Percentiles rank a stretch among this genome's conserved stretches.
These are phyloP conservation scores for Capitulum mitella DNA, from an alignment of 2,888 invertebrate species.

Conservation along the genomic window DNA sequence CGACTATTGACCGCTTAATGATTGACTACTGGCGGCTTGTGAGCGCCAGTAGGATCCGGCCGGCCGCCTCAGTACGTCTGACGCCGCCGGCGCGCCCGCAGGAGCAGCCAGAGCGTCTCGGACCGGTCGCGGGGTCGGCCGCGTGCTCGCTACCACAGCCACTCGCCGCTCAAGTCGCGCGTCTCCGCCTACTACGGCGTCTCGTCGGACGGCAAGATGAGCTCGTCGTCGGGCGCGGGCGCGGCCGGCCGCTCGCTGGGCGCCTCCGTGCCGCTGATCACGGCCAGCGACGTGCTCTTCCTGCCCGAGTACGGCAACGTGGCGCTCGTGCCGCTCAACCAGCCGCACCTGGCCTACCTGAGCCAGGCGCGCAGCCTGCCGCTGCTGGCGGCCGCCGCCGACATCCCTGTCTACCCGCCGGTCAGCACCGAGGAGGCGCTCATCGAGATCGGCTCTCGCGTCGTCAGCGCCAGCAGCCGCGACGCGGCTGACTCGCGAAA, in stretches of 20 bases:
- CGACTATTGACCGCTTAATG: too few species aligned
- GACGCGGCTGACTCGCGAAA: not conserved
- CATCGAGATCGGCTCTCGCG: not conserved
- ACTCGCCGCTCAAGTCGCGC: constrained; percentile 9
- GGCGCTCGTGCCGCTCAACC: constrained; percentile 14
- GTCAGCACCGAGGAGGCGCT: not conserved
- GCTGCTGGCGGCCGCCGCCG: not conserved
- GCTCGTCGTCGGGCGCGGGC: not conserved
- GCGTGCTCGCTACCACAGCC: not conserved
- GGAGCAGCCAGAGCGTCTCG: constrained; percentile 26
- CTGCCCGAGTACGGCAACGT: constrained; percentile 15
- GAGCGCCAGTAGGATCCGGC: too few species aligned
- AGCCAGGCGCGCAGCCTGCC: not conserved
- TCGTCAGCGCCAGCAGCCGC: not conserved
- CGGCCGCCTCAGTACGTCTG: too few species aligned
- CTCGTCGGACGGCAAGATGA: constrained; percentile 5
- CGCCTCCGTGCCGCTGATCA: not conserved
- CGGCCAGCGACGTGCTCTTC: not conserved
- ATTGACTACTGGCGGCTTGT: too few species aligned
- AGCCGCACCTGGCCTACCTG: constrained; percentile 12
- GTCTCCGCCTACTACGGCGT: not conserved
- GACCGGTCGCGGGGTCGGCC: not conserved
- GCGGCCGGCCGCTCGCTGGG: not conserved
- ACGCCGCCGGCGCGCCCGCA: not conserved
- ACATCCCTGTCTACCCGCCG: not conserved